Evolutionary conservation across 1,140 invertebrate genomes (phyloP), one percentile per base, ranked within the genome.

Genomic region (Drosophila arizonae): DNA sequence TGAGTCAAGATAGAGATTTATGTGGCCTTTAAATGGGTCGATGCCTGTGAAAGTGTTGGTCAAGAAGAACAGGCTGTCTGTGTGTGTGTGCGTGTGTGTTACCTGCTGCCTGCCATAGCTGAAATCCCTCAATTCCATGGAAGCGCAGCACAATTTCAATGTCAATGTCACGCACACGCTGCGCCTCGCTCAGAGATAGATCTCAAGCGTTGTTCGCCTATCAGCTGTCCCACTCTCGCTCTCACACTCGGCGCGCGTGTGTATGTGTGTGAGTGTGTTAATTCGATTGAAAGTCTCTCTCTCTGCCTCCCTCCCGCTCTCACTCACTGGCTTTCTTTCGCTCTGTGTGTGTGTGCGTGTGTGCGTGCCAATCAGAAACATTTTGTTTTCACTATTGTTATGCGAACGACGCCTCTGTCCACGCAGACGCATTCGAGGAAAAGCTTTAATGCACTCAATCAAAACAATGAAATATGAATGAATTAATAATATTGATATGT

Each of bases 381-480:
- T 79, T 84, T 79, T 73, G 76, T 76, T 73, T 79, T 68, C 52
- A 79, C 79, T 84, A 64, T 79, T 84, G 71, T 70, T 70, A 66
- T 73, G 77, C 54, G 61, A 52, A 24, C 21, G 21, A 43, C 73
- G 60, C 76, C 56, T 76, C 28, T 30, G 55, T 65, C 68, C 50
- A 61, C 51, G 63, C 68, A 51, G 36, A 48, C 36, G 21, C 26
- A 62, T 75, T 71, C 54, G n/a, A 43, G 55, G 36, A 66, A 71
- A 33, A 56, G 41, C 48, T 21, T 39, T 9, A 30, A 64, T 58
- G 21, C 64, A 46, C 52, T 63, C 45, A 56, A 62, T 73, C 52
- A 45, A 24, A 69, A 54, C 15, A 52, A 45, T 26, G 13, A 24
- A 58, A 58, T 46, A 21, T 17, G 26, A 48, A 33, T 21, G 43